Evolutionary conservation across 2,888 invertebrate genomes (phyloP), one percentile per base, ranked within the genome.

Genomic region (Vanessa cardui): DNA sequence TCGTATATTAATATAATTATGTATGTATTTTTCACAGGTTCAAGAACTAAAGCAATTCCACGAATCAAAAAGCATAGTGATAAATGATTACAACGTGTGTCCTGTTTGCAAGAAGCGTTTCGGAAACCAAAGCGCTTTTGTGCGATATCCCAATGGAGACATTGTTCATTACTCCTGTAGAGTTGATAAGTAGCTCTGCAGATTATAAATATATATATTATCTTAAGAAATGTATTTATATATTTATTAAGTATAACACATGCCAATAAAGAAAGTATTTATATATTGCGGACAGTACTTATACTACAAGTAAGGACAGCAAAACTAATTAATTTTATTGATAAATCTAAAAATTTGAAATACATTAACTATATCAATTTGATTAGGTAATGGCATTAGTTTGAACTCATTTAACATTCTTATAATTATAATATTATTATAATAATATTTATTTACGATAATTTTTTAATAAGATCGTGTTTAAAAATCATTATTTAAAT

Each of bases 41-140:
- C 96, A 97, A 84, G 96, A 97, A 80, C 92, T 96, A 78, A 94
- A 97, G 75, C 95, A 97, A 84, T 94, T 95, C 76, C 95, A 96
- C 78, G 97, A 98, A 85, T 96, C 96, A 1, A 96, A 97, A 81
- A 96, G 95, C 80, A 95, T 99, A 58, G 90, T 96, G 1, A 95
- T 99, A 75, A 97, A 96, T 20, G 98, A 98, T 76, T 95, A 96
- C 78, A 97, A 96, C 80, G 95, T 97, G 64, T 99, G 99, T 86
- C 95, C 96, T 0, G 97, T 97, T 1, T 99, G 99, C 86, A 97
- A 96, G 83, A 99, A 99, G 83, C 94, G 97, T 66, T 99, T 99
- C 87, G 96, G 97, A 20, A 97, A 97, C 87, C 97, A 97, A 90
- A 98, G 98, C 91, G 98, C 99, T 31, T 97, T 99, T 87, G 97